Base-by-base conservation (phyloP, 2,113 vertebrate species). In the Phycodurus eques region DNA sequence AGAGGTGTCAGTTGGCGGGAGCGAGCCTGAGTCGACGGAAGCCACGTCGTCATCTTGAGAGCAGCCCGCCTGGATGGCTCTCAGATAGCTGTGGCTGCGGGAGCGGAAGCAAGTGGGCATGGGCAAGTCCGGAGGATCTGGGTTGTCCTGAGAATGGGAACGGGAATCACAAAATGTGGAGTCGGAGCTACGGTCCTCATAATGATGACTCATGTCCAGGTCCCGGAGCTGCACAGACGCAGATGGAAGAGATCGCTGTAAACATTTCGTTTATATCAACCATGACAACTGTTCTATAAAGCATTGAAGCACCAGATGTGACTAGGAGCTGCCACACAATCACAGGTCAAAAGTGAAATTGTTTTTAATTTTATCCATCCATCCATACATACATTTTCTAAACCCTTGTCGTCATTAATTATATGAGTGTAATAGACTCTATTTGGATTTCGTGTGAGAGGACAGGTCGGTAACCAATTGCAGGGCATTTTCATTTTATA, bases 31-130 rank as follows among this genome's bases (percentile, higher is more conserved):
- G 82, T 95, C 96, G 22, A 97, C 60, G 62, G 98, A 99, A 44
- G 93, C 91, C 0, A 93, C 94, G 92, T 99, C 98, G 60, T 98
- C 96, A 0, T 99, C 98, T 88, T 99, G 96, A 42, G 98, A 98
- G 83, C 97, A 99, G 89, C 98, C 98, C 0, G 96, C 98, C 89
- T 99, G 98, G 86, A 99, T 98, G 90, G 98, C 98, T n/a, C 96
- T 95, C 88, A 99, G 95, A 92, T 99, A 99, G 92, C 98, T 99
- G 92, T 98, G 98, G 93, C 96, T 98, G 82, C 98, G 95, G 70
- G 98, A 99, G 71, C 98, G 95, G 90, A 99, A 99, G 90, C 96
- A 98, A 85, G 94, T 95, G 62, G 97, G 95, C 91, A 95, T 93
- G 62, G 96, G 96, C 88, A 98, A 80, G 83, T 98, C 96, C 17